A percentile compares a stretch with the other conserved stretches of the same genome.
These are phyloP conservation scores for Sebastes steindachneri DNA, from an alignment of 2,797 vertebrate genomes.

Conservation along the genomic window DNA sequence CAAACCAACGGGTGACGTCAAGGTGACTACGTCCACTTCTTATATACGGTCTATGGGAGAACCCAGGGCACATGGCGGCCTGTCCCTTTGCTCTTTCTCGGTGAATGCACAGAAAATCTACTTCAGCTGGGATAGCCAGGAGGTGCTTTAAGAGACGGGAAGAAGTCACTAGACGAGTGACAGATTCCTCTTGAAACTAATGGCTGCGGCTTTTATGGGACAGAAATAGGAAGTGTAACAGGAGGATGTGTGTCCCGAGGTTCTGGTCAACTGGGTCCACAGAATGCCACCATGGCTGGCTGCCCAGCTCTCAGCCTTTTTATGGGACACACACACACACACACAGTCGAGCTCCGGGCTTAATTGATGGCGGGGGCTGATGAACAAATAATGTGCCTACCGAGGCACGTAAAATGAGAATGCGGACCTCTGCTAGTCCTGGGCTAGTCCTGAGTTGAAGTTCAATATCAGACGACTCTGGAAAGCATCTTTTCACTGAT, in stretches of 20 bases:
- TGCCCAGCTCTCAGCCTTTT: conserved; percentile 60
- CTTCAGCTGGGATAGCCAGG: not conserved
- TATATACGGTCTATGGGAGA: not conserved
- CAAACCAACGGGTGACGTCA: no score
- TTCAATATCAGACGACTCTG: not conserved
- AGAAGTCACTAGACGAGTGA: conserved; percentile 20
- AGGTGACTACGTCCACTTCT: no score
- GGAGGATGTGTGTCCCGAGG: conserved; percentile 56
- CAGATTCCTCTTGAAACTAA: conserved; percentile 30
- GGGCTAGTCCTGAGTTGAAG: not conserved
- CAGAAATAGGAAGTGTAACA: conserved; percentile 72
- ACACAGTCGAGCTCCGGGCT: conserved; percentile 21
- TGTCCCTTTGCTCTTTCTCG: not conserved
- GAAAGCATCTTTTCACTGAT: not conserved
- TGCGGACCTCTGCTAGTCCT: not conserved
- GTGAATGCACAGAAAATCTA: not conserved
- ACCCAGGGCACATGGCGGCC: not conserved
- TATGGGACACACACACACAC: conserved; percentile 25
- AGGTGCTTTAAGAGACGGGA: not conserved
- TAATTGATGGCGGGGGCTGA: conserved; percentile 46
- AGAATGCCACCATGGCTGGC: conserved; percentile 61
- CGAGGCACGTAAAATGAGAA: conserved; percentile 18
- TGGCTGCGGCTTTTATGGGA: conserved; percentile 40
- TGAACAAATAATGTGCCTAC: conserved; percentile 53
- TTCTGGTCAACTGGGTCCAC: conserved; percentile 66